Evolutionary conservation across 2,113 vertebrate genomes (phyloP).

Genomic region (Herpetotheres cachinnans): DNA sequence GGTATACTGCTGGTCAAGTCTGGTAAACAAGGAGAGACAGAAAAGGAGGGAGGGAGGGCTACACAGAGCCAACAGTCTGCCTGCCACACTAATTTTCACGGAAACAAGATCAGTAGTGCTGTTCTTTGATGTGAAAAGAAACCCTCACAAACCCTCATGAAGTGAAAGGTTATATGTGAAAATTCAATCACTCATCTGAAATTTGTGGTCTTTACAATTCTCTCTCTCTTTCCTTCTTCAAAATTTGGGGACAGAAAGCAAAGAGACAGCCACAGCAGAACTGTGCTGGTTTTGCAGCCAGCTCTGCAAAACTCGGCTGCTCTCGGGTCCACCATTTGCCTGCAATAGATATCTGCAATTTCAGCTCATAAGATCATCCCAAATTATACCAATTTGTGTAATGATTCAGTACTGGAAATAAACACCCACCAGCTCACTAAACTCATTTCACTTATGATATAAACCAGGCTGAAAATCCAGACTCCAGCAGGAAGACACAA

Average conservation of each 20-base stretch:
- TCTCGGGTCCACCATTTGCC: not conserved
- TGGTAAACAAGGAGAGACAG: not conserved
- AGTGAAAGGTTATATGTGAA: not conserved
- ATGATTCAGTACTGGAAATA: not conserved
- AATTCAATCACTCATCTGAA: not conserved
- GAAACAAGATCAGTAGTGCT: not conserved
- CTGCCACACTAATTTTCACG: fast-evolving
- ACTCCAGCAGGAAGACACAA: not conserved
- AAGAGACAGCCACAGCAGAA: not conserved
- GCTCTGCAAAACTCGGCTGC: not conserved
- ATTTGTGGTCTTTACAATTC: not conserved
- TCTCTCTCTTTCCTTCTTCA: not conserved
- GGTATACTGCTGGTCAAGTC: not conserved
- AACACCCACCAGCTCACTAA: not conserved
- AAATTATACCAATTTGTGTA: not conserved
- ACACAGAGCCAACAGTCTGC: not conserved
- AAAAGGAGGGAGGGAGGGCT: not conserved
- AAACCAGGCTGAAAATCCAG: constrained; percentile 10
- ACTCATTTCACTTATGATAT: not conserved
- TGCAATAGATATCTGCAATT: not conserved
- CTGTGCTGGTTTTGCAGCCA: not conserved
- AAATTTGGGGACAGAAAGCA: not conserved
- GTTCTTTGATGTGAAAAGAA: not conserved
- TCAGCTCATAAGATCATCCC: not conserved
- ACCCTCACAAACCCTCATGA: not conserved